Evolutionary conservation across 2,888 invertebrate species (phyloP).

Genomic region (Acleris cristana): DNA sequence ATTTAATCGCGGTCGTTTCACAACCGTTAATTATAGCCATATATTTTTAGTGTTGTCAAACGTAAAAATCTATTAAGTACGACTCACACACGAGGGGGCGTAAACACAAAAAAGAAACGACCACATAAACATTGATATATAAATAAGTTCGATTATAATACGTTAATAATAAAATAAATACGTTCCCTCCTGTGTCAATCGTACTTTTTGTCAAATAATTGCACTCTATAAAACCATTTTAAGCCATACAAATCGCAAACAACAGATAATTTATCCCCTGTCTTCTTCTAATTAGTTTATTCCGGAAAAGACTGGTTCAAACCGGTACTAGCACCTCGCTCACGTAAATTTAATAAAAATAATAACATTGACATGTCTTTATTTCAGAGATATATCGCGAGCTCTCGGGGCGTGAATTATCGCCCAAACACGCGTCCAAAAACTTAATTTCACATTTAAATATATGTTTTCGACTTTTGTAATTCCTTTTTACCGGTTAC

Average conservation of each 20-base stretch:
- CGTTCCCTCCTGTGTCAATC: slow-evolving; percentile 3
- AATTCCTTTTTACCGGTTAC: slow-evolving; percentile 37
- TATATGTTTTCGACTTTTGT: slow-evolving; percentile 68
- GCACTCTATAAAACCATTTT: no score
- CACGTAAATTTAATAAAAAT: not conserved
- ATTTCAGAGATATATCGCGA: slow-evolving; percentile 57
- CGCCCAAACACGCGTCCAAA: slow-evolving; percentile 75
- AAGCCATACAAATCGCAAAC: no score
- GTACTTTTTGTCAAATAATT: not conserved
- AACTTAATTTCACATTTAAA: slow-evolving; percentile 80
- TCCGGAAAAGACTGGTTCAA: no score
- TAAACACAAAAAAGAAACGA: no score
- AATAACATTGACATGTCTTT: slow-evolving; percentile 14
- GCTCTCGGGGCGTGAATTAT: slow-evolving; percentile 68
- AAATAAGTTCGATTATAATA: no score
- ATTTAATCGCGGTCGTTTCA: slow-evolving; percentile 55
- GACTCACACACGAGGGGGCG: slow-evolving; percentile 3
- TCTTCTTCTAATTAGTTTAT: no score
- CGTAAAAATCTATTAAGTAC: slow-evolving; percentile 2
- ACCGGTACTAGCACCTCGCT: no score
- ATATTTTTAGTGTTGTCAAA: slow-evolving; percentile 11
- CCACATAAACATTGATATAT: not conserved
- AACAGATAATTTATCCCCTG: no score
- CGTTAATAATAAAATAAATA: no score
- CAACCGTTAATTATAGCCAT: slow-evolving; percentile 56